Base-by-base conservation (phyloP, 2,113 vertebrate genomes). In the Xenopus laevis region DNA sequence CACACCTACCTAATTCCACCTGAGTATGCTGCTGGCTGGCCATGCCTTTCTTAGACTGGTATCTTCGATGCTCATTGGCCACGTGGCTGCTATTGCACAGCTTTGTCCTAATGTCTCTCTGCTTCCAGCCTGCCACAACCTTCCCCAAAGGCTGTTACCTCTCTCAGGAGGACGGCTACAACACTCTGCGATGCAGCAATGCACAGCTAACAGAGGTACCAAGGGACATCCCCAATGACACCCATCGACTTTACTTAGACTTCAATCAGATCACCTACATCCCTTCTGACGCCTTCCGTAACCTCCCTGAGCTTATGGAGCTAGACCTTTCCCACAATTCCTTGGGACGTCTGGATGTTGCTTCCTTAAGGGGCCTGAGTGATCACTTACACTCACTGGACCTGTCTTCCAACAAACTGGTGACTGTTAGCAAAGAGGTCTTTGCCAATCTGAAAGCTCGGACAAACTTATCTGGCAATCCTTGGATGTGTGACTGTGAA, bases 281-380 rank as follows among this genome's bases (percentile, higher is more conserved):
- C 69, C 96, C 97, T 8, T 82, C 84, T 0, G 91, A 96, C 0
- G 94, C 95, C 71, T 99, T 99, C 83, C 86, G 71, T 67, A 88
- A 93, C 72, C 89, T 99, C 80, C 88, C 91, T 0, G 79, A 92
- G 27, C 87, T 99, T 74, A 83, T 91, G 68, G 96, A 99, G 81
- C 87, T 99, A 81, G 97, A 99, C 68, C 89, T 99, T 65, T 98
- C 97, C 11, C 95, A 99, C 81, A 99, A 99, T 0, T 80, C 87
- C 75, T 87, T 99, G 47, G 79, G 80, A 71, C 81, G 89, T 45
- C 82, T 99, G 0, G 95, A 98, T 58, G 86, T 87, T 0, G 94
- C 92, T 0, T 94, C 96, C 0, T 97, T 99, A 86, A 87, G 86
- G 59, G 94, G 97, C 53, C 84, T 98, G 72, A 87, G 85, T 0